Percentiles rank a stretch among this genome's conserved stretches.
Conservation (phyloP, 2,888 invertebrate species). For the Ormyrus pomaceus region DNA sequence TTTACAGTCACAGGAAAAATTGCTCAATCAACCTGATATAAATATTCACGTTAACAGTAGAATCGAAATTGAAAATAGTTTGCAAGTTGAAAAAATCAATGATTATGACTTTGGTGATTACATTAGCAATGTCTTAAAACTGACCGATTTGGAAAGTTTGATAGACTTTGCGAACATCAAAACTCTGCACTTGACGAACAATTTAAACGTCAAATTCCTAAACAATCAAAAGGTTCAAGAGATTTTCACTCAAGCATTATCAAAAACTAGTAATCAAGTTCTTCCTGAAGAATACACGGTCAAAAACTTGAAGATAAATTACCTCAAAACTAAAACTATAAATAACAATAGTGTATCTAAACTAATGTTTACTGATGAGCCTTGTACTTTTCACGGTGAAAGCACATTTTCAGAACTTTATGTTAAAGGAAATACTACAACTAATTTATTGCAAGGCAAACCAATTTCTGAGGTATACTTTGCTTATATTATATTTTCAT, state of each 20-base stretch:
- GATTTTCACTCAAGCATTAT: constrained; percentile 60
- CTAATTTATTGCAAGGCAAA: constrained; percentile 61
- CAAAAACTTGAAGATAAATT: constrained; percentile 54
- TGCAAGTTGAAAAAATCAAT: constrained; percentile 60
- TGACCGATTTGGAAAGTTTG: constrained; percentile 32
- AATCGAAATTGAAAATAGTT: constrained; percentile 59
- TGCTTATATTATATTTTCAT: neutral
- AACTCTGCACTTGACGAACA: constrained; percentile 59
- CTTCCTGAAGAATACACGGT: constrained; percentile 60
- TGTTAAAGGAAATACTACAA: constrained; percentile 60
- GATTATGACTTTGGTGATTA: constrained; percentile 55
- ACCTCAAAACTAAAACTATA: constrained; percentile 59
- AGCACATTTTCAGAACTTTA: constrained; percentile 63
- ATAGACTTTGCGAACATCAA: constrained; percentile 57
- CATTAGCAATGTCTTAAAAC: constrained; percentile 52
- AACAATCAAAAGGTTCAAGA: constrained; percentile 57
- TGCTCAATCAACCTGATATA: neutral
- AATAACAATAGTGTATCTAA: constrained; percentile 59
- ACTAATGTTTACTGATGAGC: constrained; percentile 62
- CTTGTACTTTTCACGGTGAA: constrained; percentile 59
- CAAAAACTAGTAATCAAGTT: constrained; percentile 61
- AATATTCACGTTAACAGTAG: constrained; percentile 57
- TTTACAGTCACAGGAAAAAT: neutral
- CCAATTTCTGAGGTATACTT: constrained; percentile 60
- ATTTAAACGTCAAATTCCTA: constrained; percentile 60